Evolutionary conservation across 1,140 invertebrate species (phyloP).

Genomic region (Stenopsyche tienmushanensis): DNA sequence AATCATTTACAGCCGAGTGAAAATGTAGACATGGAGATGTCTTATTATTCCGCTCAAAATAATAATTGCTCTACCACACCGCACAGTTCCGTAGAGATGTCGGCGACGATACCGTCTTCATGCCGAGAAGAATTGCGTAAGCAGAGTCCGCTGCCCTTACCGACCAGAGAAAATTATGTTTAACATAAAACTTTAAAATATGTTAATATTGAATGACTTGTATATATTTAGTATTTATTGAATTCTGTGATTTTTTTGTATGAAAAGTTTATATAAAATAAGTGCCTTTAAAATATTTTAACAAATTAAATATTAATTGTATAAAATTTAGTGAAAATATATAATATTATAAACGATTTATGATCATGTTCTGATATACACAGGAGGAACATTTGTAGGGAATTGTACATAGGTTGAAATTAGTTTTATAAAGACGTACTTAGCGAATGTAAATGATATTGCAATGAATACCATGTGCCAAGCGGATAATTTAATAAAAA

Average conservation of each 20-base stretch:
- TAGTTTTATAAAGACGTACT: no score
- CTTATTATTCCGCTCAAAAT: conserved; percentile 36
- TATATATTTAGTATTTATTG: not conserved
- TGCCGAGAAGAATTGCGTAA: conserved; percentile 34
- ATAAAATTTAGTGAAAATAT: no score
- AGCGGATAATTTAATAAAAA: no score
- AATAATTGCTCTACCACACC: conserved; percentile 37
- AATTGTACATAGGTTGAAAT: no score
- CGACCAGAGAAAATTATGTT: conserved; percentile 37
- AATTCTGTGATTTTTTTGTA: not conserved
- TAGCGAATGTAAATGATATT: no score
- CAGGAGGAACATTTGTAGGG: no score
- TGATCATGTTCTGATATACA: no score
- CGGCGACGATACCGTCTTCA: conserved; percentile 12
- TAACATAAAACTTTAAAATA: conserved; percentile 20
- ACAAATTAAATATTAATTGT: no score
- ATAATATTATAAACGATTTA: no score
- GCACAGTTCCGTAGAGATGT: conserved; percentile 20
- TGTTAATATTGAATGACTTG: not conserved
- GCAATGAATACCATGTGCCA: no score
- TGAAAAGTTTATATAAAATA: not conserved
- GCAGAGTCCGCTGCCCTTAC: conserved; percentile 21
- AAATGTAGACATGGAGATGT: conserved; percentile 39
- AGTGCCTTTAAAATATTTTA: no score
- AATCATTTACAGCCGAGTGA: conserved; percentile 26